phyloP scores from a whole-genome alignment of 2,113 vertebrate species.

The Anarrhichthys ocellatus region DNA sequence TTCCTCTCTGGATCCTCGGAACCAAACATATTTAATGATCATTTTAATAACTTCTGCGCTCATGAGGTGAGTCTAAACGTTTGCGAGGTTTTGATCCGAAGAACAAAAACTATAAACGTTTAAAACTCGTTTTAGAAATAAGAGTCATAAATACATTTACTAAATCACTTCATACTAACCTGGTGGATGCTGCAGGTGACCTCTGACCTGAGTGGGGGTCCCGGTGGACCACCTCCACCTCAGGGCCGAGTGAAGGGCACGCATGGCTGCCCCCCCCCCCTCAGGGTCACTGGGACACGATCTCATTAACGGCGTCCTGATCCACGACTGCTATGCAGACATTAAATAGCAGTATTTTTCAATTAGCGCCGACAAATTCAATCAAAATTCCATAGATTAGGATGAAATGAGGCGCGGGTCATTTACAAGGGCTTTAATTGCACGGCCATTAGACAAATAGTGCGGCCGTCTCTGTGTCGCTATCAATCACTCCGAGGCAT shows the following conservation, averaged over 20 bases:
- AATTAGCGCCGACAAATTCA: constrained; percentile 99
- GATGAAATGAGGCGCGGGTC: constrained; percentile 99
- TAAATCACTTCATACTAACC: background rate
- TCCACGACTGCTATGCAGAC: constrained; percentile 91
- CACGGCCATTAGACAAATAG: constrained; percentile 99
- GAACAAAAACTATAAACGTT: no score
- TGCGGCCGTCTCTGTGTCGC: constrained; percentile 94
- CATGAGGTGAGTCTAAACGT: no score
- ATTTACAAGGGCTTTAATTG: constrained; percentile 99
- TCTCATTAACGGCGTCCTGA: constrained; percentile 90
- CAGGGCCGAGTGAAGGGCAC: constrained; percentile 65
- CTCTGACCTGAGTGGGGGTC: constrained; percentile 51
- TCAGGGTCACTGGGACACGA: constrained; percentile 90
- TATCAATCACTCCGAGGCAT: constrained; percentile 98
- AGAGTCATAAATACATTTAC: no score
- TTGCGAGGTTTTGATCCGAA: no score
- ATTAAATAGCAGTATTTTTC: constrained; percentile 99
- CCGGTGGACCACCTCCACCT: background rate
- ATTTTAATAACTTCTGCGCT: no score
- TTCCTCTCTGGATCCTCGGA: no score
- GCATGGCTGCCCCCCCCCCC: constrained; percentile 36
- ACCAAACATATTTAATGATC: no score
- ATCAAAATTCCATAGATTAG: constrained; percentile 99
- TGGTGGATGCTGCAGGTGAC: constrained; percentile 34
- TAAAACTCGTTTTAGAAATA: no score